Evolutionary conservation across 2,888 invertebrate genomes (phyloP).

Genomic region (Luffia ferchaultella): DNA sequence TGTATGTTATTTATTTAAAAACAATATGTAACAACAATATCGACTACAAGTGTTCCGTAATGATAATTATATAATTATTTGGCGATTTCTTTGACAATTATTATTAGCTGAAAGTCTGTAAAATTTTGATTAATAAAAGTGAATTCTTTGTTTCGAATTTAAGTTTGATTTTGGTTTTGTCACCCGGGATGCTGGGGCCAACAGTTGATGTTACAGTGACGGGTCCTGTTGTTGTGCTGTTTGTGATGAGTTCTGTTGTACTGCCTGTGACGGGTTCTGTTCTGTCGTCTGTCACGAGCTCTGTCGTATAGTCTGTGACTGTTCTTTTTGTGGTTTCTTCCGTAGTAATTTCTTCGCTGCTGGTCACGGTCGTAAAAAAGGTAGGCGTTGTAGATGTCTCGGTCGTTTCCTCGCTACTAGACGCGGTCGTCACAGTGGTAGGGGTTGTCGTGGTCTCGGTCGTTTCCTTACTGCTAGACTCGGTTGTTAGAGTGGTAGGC

Average conservation of each 20-base stretch:
- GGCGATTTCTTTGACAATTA: no score
- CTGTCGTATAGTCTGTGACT: neutral
- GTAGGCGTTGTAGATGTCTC: neutral
- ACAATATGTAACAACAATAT: no score
- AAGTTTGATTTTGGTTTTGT: no score
- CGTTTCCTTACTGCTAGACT: neutral
- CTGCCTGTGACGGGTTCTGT: neutral
- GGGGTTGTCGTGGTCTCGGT: neutral
- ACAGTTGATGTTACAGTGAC: no score
- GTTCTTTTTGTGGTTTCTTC: slow-evolving; percentile 1
- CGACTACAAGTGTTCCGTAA: no score
- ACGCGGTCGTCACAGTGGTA: neutral
- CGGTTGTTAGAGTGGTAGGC: neutral
- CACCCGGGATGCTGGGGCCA: no score
- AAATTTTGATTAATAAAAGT: no score
- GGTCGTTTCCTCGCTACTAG: neutral
- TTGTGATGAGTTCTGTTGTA: slow-evolving; percentile 3
- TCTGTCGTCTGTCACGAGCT: neutral
- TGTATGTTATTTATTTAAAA: no score
- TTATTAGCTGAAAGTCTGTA: no score
- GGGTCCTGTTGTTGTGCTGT: neutral
- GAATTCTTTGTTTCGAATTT: no score
- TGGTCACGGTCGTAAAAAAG: neutral
- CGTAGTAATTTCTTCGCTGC: neutral
- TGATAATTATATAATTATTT: no score